Conservation (phyloP, 1,140 invertebrate species). For the Zeugodacus cucurbitae region DNA sequence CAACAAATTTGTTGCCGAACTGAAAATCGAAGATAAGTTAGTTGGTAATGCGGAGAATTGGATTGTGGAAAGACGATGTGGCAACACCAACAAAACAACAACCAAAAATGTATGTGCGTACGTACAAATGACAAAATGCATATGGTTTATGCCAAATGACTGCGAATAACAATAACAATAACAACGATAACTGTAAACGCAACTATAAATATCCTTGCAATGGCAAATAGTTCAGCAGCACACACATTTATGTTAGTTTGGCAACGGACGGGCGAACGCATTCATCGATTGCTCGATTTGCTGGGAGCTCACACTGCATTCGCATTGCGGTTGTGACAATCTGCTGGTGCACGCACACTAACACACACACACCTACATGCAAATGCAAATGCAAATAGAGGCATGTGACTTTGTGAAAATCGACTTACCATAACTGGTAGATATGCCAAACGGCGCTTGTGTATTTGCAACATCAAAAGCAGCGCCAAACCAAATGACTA, state of each 20-base stretch:
- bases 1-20: conserved; percentile 3
- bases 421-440: conserved; percentile 6
- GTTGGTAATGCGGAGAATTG: background rate
- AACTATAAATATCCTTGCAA: background rate
- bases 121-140: too few relatives aligned
- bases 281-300: conserved; percentile 14
- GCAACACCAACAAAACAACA: background rate
- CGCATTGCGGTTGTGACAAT: conserved; percentile 31
- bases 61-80: background rate
- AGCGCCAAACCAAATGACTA: background rate
- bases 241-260: too few relatives aligned
- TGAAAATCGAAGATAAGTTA: background rate
- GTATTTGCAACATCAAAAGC: background rate
- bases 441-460: background rate
- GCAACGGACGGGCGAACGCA: too few relatives aligned
- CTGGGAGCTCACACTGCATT: background rate
- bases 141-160: conserved; percentile 3
- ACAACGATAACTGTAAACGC: background rate
- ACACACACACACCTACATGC: background rate
- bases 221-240: background rate
- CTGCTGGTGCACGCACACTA: background rate
- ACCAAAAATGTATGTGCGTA: too few relatives aligned
- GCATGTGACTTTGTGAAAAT: conserved; percentile 14
- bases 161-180: background rate
- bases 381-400: background rate